phyloP scores from a whole-genome alignment of 2,113 vertebrate genomes.

The Scartelaos histophorus region DNA sequence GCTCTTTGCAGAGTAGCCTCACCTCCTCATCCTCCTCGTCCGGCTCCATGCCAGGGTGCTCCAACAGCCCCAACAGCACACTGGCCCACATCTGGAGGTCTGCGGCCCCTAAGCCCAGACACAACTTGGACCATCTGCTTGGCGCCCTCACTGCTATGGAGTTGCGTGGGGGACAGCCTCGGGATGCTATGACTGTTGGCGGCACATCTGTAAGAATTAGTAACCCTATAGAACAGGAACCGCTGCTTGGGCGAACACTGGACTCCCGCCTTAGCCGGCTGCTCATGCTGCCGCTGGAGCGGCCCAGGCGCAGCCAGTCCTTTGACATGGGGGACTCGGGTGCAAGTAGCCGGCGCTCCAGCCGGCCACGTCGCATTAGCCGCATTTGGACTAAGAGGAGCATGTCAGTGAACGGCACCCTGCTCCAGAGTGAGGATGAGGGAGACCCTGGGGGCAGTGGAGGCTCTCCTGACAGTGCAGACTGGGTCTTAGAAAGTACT shows the following conservation, averaged over 20 bases:
- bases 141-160: constrained; percentile 90
- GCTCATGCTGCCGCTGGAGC: constrained; percentile 86
- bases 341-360: constrained; percentile 73
- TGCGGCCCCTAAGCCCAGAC: constrained; percentile 78
- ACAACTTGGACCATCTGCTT: constrained; percentile 88
- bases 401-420: constrained; percentile 90
- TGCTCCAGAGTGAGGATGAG: constrained; percentile 86
- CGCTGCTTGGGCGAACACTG: constrained; percentile 82
- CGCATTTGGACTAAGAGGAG: constrained; percentile 94
- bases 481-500: constrained; percentile 97
- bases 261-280: constrained; percentile 85
- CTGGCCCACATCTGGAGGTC: constrained; percentile 86
- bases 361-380: constrained; percentile 84
- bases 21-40: constrained; percentile 84
- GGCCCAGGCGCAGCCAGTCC: constrained; percentile 90
- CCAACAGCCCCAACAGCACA: constrained; percentile 82
- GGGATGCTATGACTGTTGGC: constrained; percentile 73
- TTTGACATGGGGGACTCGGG: constrained; percentile 88
- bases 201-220: constrained; percentile 49
- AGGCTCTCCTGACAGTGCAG: constrained; percentile 83
- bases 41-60: constrained; percentile 78
- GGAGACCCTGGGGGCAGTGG: constrained; percentile 81
- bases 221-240: constrained; percentile 85
- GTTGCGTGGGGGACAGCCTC: constrained; percentile 81
- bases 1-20: constrained; percentile 82